Evolutionary conservation across 2,113 vertebrate genomes (phyloP).

Genomic region (Sporophila hypoxantha): DNA sequence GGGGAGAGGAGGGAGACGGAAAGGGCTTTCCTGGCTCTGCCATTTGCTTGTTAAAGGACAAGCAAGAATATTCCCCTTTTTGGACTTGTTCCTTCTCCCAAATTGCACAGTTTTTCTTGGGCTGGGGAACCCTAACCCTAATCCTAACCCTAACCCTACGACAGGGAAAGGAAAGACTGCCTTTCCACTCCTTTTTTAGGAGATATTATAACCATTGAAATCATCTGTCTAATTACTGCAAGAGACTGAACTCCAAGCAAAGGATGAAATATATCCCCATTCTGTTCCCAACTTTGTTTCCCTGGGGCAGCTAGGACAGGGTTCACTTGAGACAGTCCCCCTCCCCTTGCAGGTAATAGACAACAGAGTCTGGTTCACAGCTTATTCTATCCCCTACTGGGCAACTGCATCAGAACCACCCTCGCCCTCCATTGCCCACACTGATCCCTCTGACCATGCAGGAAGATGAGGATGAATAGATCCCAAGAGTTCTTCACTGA

Average conservation of each 20-base stretch:
- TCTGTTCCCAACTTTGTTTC: not conserved
- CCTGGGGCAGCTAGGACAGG: not conserved
- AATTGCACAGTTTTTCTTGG: not conserved
- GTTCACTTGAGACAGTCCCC: not conserved
- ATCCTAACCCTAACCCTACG: too few species aligned
- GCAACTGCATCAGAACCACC: not conserved
- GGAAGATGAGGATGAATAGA: not conserved
- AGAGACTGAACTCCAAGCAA: not conserved
- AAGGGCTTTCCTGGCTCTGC: not conserved
- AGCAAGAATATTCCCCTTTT: not conserved
- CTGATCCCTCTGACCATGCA: accelerated
- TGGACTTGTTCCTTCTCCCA: not conserved
- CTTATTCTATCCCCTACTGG: not conserved
- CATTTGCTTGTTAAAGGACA: not conserved
- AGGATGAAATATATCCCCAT: not conserved
- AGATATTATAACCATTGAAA: not conserved
- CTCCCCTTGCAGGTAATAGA: not conserved
- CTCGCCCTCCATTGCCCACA: not conserved
- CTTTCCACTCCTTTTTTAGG: not conserved
- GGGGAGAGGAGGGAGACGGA: not conserved
- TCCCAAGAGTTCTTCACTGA: not conserved
- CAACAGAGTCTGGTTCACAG: not conserved
- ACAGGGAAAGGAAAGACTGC: not conserved
- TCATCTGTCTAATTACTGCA: not conserved
- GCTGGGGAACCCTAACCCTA: not conserved